Base-by-base conservation (phyloP, 2,113 vertebrate genomes). In the Lonchura striata region DNA sequence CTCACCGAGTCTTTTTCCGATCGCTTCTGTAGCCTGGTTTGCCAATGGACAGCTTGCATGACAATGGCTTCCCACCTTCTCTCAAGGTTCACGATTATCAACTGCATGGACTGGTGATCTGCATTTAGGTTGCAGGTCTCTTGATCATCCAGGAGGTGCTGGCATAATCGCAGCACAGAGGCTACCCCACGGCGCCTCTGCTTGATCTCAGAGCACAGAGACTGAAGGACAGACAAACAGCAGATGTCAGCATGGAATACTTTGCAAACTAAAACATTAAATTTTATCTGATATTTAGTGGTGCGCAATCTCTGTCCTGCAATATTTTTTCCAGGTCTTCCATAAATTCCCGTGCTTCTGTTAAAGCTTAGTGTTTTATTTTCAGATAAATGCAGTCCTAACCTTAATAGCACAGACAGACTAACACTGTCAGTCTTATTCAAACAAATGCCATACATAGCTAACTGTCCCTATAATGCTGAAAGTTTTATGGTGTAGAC, bases 1-100 rank as follows among this genome's bases (percentile, higher is more conserved):
- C 98, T 98, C 95, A 99, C 99, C 97, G 97, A 98, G 90, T 98
- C 98, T 77, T 98, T 96, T 71, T 98, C 98, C 92, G 99, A 76
- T 88, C 98, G 98, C 86, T 98, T 98, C 96, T 98, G 98, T 61
- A 99, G 98, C 66, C 99, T 95, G 60, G 98, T 99, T 97, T 99
- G 99, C 99, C 99, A 99, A 97, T 99, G 99, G 95, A 99, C 98
- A 49, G 98, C 98, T 98, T 99, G 99, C 99, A 99, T 99, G 96
- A 99, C 98, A 83, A 99, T 99, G 82, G 99, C 99, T 97, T 99
- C 99, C 99, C 99, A 99, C 86, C 99, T 97, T 82, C 99, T 98
- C 97, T 99, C 99, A 37, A 99, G 99, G 97, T 99, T 99, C 83
- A 99, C 98, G 1, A 98, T 99, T 82, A 99, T 98, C 96, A 99